Evolutionary conservation across 2,113 vertebrate species (phyloP).

Genomic region (Ciconia stormi): DNA sequence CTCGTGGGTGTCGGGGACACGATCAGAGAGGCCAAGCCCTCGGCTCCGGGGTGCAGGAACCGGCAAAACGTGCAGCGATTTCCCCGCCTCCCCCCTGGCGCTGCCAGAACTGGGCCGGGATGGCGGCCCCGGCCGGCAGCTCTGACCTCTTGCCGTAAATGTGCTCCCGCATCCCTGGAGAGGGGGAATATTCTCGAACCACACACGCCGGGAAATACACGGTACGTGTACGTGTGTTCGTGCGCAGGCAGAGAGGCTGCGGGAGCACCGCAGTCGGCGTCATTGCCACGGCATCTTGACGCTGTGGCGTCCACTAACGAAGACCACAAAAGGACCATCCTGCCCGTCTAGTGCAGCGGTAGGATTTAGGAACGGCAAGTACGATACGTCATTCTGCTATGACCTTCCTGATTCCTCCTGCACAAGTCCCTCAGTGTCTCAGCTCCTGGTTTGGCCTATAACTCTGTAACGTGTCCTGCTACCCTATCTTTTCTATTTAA

Average conservation of each 20-base stretch:
- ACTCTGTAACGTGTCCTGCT: neutral
- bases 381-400: accelerated
- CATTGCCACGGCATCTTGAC: accelerated
- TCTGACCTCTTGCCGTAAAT: neutral
- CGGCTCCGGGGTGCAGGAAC: accelerated
- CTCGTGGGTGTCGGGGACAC: accelerated
- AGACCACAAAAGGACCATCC: accelerated
- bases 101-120: neutral
- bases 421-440: accelerated
- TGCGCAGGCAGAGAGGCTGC: neutral
- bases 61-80: neutral
- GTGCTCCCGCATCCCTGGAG: neutral
- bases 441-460: neutral
- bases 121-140: neutral
- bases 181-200: neutral
- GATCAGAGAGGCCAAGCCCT: neutral
- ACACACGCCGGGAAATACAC: accelerated
- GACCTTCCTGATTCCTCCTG: neutral
- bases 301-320: accelerated
- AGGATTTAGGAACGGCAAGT: neutral
- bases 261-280: accelerated
- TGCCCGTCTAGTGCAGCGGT: accelerated
- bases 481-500: neutral
- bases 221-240: accelerated
- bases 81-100: no score